Conservation (phyloP, 53 echinoderm and acorn worm genomes). For the Arbacia lixula region DNA sequence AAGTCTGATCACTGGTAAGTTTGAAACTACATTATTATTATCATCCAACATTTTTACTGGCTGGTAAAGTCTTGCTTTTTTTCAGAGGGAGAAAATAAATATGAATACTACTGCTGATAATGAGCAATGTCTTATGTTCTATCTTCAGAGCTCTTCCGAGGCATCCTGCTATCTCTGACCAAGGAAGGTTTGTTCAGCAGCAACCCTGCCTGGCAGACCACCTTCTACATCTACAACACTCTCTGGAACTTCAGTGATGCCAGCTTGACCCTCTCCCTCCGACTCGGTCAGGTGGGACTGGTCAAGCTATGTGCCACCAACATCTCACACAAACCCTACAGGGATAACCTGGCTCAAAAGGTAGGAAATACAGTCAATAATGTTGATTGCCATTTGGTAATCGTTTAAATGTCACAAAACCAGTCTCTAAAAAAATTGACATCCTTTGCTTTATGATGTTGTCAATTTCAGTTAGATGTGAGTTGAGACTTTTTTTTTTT, state of each 20-base stretch:
- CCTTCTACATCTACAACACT: slow-evolving; percentile 92
- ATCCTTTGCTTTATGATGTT: too few relatives aligned
- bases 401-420: too few relatives aligned
- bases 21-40: too few relatives aligned
- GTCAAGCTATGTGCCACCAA: slow-evolving; percentile 82
- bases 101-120: not conserved
- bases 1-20: too few relatives aligned
- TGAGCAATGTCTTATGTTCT: not conserved
- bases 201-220: slow-evolving; percentile 83
- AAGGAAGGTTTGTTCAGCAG: slow-evolving; percentile 85
- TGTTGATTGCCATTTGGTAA: too few relatives aligned
- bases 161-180: slow-evolving; percentile 45
- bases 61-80: not conserved
- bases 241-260: slow-evolving; percentile 96
- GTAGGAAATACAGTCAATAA: too few relatives aligned
- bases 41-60: too few relatives aligned
- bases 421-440: too few relatives aligned
- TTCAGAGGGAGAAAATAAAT: not conserved
- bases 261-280: slow-evolving; percentile 69
- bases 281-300: slow-evolving; percentile 86
- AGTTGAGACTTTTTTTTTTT: too few relatives aligned
- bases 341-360: slow-evolving; percentile 86
- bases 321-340: slow-evolving; percentile 85
- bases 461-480: too few relatives aligned
- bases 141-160: slow-evolving; percentile 46